phyloP scores from a whole-genome alignment of 92 coral and sea anemone genomes.

The Metridium senile region DNA sequence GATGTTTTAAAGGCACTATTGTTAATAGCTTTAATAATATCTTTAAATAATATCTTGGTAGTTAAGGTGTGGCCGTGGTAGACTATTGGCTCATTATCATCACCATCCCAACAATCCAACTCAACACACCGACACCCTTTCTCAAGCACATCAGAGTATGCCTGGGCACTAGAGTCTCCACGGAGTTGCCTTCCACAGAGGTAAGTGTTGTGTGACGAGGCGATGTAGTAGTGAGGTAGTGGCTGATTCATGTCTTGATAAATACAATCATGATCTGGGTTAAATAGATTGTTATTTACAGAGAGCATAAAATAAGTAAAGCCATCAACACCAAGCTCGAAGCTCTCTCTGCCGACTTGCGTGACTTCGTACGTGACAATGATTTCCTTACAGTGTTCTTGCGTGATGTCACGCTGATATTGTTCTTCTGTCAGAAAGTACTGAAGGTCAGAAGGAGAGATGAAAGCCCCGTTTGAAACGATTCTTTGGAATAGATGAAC shows the following conservation, averaged over 20 bases:
- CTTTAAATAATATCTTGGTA: conserved; percentile 83
- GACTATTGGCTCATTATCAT: conserved; percentile 80
- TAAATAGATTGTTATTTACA: conserved; percentile 65
- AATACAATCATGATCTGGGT: conserved; percentile 61
- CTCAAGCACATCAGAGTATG: conserved; percentile 77
- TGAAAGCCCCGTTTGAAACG: conserved; percentile 65
- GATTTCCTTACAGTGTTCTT: conserved; percentile 70
- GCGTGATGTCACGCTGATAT: conserved; percentile 58
- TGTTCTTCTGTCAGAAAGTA: conserved; percentile 62
- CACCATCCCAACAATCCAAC: conserved; percentile 98
- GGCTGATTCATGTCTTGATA: conserved; percentile 98
- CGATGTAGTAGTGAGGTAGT: conserved; percentile 84
- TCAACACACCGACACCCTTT: conserved; percentile 96
- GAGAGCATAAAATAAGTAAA: conserved; percentile 73
- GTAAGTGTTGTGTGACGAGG: conserved; percentile 97
- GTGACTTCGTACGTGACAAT: conserved; percentile 70
- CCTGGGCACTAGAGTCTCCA: conserved; percentile 89
- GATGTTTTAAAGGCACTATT: conserved; percentile 83
- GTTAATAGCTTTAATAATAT: conserved; percentile 69
- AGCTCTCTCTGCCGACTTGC: conserved; percentile 52
- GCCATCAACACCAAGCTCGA: conserved; percentile 76
- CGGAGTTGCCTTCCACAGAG: conserved; percentile 76
- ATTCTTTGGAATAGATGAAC: conserved; percentile 47
- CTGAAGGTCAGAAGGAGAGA: conserved; percentile 64
- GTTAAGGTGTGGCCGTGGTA: conserved; percentile 95